Percentiles rank a stretch among this genome's conserved stretches.
Evolutionary conservation across 30 jellyfish, hydroid and myxozoan genomes (phyloP).

Genomic region (Catostylus mosaicus): DNA sequence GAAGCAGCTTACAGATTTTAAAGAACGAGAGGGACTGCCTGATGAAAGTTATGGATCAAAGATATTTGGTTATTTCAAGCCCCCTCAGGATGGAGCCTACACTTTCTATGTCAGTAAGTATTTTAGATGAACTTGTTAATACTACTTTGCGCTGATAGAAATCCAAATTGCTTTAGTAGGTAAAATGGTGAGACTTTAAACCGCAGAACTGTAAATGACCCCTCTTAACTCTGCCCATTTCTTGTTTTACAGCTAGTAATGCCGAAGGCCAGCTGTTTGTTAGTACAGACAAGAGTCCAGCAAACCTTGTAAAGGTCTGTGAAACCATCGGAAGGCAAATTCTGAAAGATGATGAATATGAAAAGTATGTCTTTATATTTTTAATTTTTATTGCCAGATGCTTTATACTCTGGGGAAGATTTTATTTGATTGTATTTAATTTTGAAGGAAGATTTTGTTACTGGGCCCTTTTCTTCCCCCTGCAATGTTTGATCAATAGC

Average conservation of each 20-base stretch:
- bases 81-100: conserved; percentile 88
- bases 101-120: conserved; percentile 77
- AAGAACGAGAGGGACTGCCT: conserved; percentile 56
- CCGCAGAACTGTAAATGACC: too few species aligned
- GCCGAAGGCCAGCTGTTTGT: conserved; percentile 77
- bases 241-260: conserved; percentile 77
- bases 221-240: background rate
- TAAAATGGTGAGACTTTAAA: too few species aligned
- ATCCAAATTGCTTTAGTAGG: background rate
- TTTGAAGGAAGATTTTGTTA: too few species aligned
- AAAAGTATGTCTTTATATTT: conserved; percentile 64
- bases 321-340: conserved; percentile 74
- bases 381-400: too few species aligned
- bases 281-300: conserved; percentile 69
- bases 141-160: background rate
- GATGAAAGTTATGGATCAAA: conserved; percentile 83
- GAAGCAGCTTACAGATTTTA: conserved; percentile 47
- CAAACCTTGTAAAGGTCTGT: conserved; percentile 58
- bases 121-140: background rate
- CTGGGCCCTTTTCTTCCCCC: too few species aligned
- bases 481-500: too few species aligned
- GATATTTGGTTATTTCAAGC: conserved; percentile 83
- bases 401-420: too few species aligned
- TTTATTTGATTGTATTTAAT: too few species aligned
- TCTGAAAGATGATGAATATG: conserved; percentile 47